phyloP scores from a whole-genome alignment of 2,113 vertebrate species.

The Megaceryle maxima region DNA sequence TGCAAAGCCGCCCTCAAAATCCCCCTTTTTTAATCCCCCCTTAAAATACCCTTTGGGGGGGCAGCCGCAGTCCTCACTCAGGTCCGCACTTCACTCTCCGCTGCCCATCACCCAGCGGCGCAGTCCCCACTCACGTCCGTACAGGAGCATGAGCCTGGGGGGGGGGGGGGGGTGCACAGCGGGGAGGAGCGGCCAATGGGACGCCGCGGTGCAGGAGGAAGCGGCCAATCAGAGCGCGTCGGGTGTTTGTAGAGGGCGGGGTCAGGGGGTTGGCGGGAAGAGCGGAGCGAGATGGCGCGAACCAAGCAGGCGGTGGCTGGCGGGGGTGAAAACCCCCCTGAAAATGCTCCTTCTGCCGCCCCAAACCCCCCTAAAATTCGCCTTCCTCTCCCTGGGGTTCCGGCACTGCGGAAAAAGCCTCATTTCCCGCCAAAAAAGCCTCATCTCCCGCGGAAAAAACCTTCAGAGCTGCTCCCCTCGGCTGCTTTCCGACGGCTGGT shows the following conservation, averaged over 20 bases:
- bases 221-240: neutral
- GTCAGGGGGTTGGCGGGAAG: fast-evolving
- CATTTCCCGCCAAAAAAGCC: fast-evolving
- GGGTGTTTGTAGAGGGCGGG: fast-evolving
- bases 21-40: neutral
- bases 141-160: no score
- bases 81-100: neutral
- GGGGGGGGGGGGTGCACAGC: fast-evolving
- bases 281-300: fast-evolving
- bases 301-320: neutral
- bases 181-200: neutral
- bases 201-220: fast-evolving
- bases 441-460: fast-evolving
- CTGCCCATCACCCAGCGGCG: neutral
- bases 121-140: neutral
- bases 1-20: neutral
- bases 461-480: fast-evolving
- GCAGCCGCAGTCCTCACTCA: neutral
- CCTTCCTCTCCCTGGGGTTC: fast-evolving
- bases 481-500: fast-evolving
- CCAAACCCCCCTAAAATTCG: fast-evolving
- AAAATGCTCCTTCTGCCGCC: fast-evolving
- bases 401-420: neutral
- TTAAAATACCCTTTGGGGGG: no score
- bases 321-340: fast-evolving